A percentile compares a stretch with the other conserved stretches of the same genome.
phyloP scores from a whole-genome alignment of 2,113 vertebrate genomes.

The Oreocharis arfaki region DNA sequence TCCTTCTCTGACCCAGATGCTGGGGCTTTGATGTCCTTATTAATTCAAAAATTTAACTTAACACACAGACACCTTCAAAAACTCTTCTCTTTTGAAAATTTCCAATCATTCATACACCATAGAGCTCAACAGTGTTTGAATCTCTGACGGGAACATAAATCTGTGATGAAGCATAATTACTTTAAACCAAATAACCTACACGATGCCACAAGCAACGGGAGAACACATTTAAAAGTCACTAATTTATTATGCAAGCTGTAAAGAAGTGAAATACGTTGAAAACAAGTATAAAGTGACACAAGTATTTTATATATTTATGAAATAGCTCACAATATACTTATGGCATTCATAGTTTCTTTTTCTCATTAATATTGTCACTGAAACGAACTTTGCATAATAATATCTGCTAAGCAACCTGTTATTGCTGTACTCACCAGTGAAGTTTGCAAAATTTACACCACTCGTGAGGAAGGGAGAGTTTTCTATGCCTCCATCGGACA shows the following conservation, averaged over 20 bases:
- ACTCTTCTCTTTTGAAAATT: not conserved
- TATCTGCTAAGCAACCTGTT: not conserved
- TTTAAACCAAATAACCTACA: slow-evolving; percentile 25
- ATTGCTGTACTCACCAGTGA: not conserved
- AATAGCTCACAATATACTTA: not conserved
- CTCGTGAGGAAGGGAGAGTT: not conserved
- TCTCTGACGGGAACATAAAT: slow-evolving; percentile 16
- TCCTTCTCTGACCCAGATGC: slow-evolving; percentile 46
- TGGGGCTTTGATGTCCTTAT: slow-evolving; percentile 40
- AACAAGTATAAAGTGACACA: not conserved
- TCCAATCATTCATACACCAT: not conserved
- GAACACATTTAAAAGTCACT: slow-evolving; percentile 11
- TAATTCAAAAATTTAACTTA: slow-evolving; percentile 46
- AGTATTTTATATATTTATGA: not conserved
- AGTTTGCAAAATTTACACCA: not conserved
- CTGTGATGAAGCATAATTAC: slow-evolving; percentile 15
- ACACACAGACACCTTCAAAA: slow-evolving; percentile 46
- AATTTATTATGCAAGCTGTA: slow-evolving; percentile 18
- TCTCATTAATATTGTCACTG: not conserved
- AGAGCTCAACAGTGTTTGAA: not conserved
- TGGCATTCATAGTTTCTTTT: not conserved
- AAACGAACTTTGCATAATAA: not conserved
- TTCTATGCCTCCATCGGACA: not conserved
- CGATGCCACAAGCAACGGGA: not conserved
- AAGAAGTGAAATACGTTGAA: not conserved